phyloP scores from a whole-genome alignment of 1,140 invertebrate species.

The Tetragnatha versicolor region DNA sequence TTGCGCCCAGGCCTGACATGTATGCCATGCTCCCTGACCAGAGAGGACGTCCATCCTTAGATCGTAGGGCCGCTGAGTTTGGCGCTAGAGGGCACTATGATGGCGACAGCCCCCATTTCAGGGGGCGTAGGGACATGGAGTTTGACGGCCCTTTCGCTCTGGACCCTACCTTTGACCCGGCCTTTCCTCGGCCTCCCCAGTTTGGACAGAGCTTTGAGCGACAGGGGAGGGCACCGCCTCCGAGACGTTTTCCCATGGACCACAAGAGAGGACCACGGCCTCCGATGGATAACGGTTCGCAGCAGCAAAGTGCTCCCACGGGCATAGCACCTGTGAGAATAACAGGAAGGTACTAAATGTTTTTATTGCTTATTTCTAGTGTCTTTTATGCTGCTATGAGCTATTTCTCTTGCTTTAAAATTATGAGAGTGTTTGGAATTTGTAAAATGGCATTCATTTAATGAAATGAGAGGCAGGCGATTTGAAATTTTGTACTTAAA shows the following conservation, averaged over 20 bases:
- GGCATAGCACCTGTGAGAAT: slow-evolving; percentile 52
- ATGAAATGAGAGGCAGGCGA: too few species aligned
- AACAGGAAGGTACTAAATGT: slow-evolving; percentile 49
- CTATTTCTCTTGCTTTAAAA: too few species aligned
- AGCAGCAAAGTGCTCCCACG: slow-evolving; percentile 31
- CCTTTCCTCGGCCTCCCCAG: slow-evolving; percentile 13
- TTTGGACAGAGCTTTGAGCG: slow-evolving; percentile 30
- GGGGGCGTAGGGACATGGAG: slow-evolving; percentile 2
- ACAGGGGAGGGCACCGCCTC: background rate
- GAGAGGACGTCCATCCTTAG: background rate
- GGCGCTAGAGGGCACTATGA: slow-evolving; percentile 15
- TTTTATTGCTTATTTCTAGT: too few species aligned
- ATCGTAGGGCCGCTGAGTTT: slow-evolving; percentile 3
- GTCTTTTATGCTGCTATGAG: too few species aligned
- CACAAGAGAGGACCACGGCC: slow-evolving; percentile 12
- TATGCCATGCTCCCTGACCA: background rate
- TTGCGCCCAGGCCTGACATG: background rate
- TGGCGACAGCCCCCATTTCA: background rate
- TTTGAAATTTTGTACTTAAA: too few species aligned
- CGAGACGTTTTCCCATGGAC: slow-evolving; percentile 19
- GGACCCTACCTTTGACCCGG: slow-evolving; percentile 5
- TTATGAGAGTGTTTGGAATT: too few species aligned
- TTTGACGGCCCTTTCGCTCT: slow-evolving; percentile 1
- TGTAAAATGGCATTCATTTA: too few species aligned
- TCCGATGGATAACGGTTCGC: background rate